Evolutionary conservation across 2,113 vertebrate species (phyloP), one percentile per base, ranked within the genome.

Genomic region (Onychostruthus taczanowskii): DNA sequence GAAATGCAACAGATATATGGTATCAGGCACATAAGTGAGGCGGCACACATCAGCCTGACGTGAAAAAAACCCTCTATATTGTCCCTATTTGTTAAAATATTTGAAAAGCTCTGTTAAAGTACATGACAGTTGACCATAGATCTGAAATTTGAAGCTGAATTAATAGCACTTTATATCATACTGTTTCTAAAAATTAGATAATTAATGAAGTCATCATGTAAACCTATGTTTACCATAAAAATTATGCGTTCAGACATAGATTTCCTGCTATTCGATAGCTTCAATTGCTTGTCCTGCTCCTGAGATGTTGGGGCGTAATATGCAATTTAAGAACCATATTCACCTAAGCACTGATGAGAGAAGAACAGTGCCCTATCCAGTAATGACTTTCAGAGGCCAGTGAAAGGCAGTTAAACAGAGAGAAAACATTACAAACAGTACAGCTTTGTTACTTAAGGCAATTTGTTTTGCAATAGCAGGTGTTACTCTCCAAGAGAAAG

Each of bases 11-110:
- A 84, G 35, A 78, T 43, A 35, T 15, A 47, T 35, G 16, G 13
- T 46, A 43, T 46, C 11, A 43, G 30, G 47, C 28, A 69, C 0
- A 0, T 5, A 74, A 39, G 9, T 63, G 39, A 39, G 69, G 30
- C 33, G 55, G 47, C 13, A 35, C 0, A 8, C 12, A 86, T 23
- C 20, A 58, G 63, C 14, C 47, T 52, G 28, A 75, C 3, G 5
- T 11, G 13, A 64, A 89, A 64, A 33, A 37, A 39, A 9, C 1
- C 0, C 26, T 33, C 9, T 16, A 0, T 33, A 16, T 74, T 89
- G 84, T 41, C 53, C 8, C 8, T 39, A 4, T 56, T 84, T 47
- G 41, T 39, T 55, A 78, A 70, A 93, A 50, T 55, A 50, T 16
- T 68, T 53, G 18, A 73, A 93, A 26, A 90, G 8, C 8, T 61